Percentiles rank a stretch among this genome's conserved stretches.
phyloP scores from a whole-genome alignment of 2,797 vertebrate species.

The Enteromius fasciolatus region DNA sequence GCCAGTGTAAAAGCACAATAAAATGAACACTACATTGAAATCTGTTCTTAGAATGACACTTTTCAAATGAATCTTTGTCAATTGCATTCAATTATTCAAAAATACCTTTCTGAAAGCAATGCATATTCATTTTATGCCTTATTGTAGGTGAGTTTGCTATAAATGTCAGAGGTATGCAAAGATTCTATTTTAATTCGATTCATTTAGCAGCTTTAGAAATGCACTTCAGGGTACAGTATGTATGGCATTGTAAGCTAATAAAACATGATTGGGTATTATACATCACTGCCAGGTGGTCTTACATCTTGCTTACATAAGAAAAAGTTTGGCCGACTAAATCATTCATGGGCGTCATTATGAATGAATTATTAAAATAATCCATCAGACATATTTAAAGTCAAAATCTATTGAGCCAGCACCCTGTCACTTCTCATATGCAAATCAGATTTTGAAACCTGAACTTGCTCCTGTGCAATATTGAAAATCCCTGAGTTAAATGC shows the following conservation, averaged over 20 bases:
- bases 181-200: neutral
- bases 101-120: constrained; percentile 54
- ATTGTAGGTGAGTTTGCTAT: neutral
- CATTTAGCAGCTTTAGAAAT: constrained; percentile 48
- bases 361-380: constrained; percentile 85
- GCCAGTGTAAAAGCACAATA: neutral
- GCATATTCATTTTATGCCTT: neutral
- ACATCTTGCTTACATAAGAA: constrained; percentile 81
- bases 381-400: constrained; percentile 80
- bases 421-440: constrained; percentile 76
- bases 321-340: constrained; percentile 78
- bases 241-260: constrained; percentile 71
- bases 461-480: constrained; percentile 26
- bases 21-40: neutral
- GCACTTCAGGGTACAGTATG: neutral
- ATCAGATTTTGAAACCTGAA: constrained; percentile 49
- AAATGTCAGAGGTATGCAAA: constrained; percentile 4
- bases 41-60: neutral
- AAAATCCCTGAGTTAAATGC: neutral
- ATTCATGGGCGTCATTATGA: constrained; percentile 84
- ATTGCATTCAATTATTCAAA: neutral
- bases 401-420: constrained; percentile 81
- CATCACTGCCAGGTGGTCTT: constrained; percentile 77
- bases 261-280: constrained; percentile 78
- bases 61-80: neutral